Conservation (phyloP, 2,888 invertebrate species). For the Andrena bucephala region DNA sequence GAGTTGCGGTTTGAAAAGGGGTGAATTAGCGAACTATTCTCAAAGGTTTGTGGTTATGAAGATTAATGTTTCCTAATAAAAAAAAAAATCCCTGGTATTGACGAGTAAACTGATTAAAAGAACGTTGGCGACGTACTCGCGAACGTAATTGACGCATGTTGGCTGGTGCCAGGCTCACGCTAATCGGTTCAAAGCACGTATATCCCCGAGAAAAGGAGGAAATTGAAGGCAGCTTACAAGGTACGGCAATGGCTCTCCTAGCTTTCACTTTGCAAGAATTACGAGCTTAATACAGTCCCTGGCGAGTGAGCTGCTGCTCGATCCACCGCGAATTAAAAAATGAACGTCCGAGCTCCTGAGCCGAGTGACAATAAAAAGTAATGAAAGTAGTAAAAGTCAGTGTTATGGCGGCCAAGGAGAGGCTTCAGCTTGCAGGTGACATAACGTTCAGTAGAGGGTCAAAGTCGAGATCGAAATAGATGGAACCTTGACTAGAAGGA, state of each 20-base stretch:
- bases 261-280: conserved; percentile 82
- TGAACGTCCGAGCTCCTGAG: conserved; percentile 77
- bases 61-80: background rate
- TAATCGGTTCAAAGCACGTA: conserved; percentile 69
- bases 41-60: no score
- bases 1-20: no score
- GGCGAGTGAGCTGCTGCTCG: conserved; percentile 73
- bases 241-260: conserved; percentile 70
- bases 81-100: conserved; percentile 18
- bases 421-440: conserved; percentile 50
- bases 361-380: conserved; percentile 81
- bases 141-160: conserved; percentile 58
- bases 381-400: conserved; percentile 81
- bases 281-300: conserved; percentile 80
- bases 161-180: conserved; percentile 52
- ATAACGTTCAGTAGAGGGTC: conserved; percentile 50
- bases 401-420: conserved; percentile 37
- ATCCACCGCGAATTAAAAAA: conserved; percentile 81
- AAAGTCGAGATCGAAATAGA: conserved; percentile 1
- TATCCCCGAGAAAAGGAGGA: conserved; percentile 44
- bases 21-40: no score
- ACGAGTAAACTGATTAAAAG: background rate
- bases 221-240: conserved; percentile 55
- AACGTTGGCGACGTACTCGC: background rate
- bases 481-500: conserved; percentile 46